A percentile compares a stretch with the other conserved stretches of the same genome.
phyloP scores from a whole-genome alignment of 2,797 vertebrate species.

The Lindbergichthys nudifrons region DNA sequence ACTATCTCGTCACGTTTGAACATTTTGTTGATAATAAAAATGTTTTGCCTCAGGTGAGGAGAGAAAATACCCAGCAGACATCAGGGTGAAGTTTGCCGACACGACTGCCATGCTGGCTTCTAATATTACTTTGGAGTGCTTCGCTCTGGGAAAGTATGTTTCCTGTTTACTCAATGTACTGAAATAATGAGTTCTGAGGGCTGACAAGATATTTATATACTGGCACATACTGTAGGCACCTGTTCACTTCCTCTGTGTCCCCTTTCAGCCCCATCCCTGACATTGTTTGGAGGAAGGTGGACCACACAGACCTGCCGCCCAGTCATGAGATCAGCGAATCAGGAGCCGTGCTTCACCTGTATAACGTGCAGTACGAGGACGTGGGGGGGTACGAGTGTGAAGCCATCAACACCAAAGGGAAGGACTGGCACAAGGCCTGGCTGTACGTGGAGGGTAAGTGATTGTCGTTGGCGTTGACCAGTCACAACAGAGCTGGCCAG shows the following conservation, averaged over 20 bases:
- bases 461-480: neutral
- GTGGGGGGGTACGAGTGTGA: slow-evolving; percentile 95
- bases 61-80: slow-evolving; percentile 94
- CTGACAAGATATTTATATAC: neutral
- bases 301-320: slow-evolving; percentile 90
- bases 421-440: slow-evolving; percentile 93
- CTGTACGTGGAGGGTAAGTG: slow-evolving; percentile 94
- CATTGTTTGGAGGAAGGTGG: slow-evolving; percentile 94
- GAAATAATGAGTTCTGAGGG: neutral
- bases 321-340: slow-evolving; percentile 93
- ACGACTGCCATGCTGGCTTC: slow-evolving; percentile 91
- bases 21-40: neutral
- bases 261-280: slow-evolving; percentile 92
- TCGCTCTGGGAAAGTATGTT: slow-evolving; percentile 97
- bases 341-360: slow-evolving; percentile 93
- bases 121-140: slow-evolving; percentile 97
- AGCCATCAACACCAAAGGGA: slow-evolving; percentile 96
- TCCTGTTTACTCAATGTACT: neutral
- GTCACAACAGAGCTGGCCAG: too few relatives aligned
- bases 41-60: slow-evolving; percentile 82
- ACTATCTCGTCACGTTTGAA: neutral
- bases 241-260: neutral
- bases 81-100: slow-evolving; percentile 93
- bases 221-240: neutral
- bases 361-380: slow-evolving; percentile 96